Evolutionary conservation across 2,113 vertebrate genomes (phyloP).

Genomic region (Phaetusa simplex): DNA sequence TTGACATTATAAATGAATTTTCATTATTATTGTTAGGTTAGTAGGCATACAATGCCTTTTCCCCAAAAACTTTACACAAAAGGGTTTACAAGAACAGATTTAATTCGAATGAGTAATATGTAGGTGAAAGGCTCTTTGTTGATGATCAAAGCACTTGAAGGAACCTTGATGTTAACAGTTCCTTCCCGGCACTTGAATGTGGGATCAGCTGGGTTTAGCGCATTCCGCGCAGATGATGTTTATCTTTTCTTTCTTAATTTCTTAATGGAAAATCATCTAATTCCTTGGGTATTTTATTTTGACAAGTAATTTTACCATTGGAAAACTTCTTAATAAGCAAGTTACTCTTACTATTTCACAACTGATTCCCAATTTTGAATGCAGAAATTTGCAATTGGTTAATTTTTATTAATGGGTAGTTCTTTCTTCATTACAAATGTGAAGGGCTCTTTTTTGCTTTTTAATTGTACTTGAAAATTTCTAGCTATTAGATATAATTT

Average conservation of each 20-base stretch:
- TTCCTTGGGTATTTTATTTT: neutral
- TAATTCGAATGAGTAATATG: neutral
- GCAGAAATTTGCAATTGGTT: neutral
- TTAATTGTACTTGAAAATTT: neutral
- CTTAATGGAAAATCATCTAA: neutral
- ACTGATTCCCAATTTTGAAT: neutral
- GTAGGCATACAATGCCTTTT: neutral
- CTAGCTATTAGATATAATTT: neutral
- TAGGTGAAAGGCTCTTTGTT: neutral
- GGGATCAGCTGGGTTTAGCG: neutral
- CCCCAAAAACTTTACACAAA: neutral
- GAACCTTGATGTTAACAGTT: neutral
- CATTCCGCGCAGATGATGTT: neutral
- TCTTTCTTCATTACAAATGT: neutral
- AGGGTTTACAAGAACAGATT: neutral
- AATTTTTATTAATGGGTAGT: neutral
- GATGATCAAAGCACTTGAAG: neutral
- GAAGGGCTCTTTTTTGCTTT: neutral
- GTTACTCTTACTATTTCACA: neutral
- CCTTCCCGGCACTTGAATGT: neutral
- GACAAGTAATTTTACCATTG: neutral
- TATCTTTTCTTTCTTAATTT: neutral
- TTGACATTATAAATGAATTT: fast-evolving
- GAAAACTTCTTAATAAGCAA: neutral
- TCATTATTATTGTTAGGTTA: neutral